These are phyloP conservation scores for Platysternon megacephalum DNA, from an alignment of 2,113 vertebrate species.

Conservation along the genomic window DNA sequence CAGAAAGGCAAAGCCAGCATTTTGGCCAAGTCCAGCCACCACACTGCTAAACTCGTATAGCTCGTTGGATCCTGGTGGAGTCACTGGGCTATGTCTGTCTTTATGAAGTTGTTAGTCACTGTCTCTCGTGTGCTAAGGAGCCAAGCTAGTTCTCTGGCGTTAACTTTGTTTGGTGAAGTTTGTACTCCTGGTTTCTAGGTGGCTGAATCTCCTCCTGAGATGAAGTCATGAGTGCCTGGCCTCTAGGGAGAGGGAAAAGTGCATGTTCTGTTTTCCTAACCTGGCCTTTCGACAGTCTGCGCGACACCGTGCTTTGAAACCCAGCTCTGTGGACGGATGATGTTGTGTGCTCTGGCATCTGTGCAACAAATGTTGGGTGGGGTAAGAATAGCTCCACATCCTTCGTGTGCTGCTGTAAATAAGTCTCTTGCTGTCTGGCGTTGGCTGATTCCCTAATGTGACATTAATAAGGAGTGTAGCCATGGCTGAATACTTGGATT, in stretches of 20 bases:
- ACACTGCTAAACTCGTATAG: background rate
- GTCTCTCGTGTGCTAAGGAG: background rate
- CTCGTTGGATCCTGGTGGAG: background rate
- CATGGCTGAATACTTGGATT: background rate
- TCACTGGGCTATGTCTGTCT: background rate
- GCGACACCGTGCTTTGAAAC: background rate
- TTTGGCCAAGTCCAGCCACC: background rate
- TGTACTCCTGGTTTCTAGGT: background rate
- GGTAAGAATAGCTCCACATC: background rate
- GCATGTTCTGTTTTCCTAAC: background rate
- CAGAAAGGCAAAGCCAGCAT: background rate
- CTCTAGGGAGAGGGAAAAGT: background rate
- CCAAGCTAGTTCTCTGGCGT: background rate
- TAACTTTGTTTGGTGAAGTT: background rate
- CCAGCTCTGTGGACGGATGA: background rate
- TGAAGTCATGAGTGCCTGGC: background rate
- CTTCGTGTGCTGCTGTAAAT: background rate
- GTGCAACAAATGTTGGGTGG: too few species aligned
- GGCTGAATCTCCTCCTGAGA: background rate
- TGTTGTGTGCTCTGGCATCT: background rate
- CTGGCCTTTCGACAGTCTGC: background rate
- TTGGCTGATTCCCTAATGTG: background rate
- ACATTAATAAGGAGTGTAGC: background rate
- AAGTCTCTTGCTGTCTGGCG: background rate
- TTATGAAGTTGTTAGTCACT: background rate